Percentiles rank a stretch among this genome's conserved stretches.
Evolutionary conservation across 2,113 vertebrate species (phyloP).

Genomic region (Symphodus melops): DNA sequence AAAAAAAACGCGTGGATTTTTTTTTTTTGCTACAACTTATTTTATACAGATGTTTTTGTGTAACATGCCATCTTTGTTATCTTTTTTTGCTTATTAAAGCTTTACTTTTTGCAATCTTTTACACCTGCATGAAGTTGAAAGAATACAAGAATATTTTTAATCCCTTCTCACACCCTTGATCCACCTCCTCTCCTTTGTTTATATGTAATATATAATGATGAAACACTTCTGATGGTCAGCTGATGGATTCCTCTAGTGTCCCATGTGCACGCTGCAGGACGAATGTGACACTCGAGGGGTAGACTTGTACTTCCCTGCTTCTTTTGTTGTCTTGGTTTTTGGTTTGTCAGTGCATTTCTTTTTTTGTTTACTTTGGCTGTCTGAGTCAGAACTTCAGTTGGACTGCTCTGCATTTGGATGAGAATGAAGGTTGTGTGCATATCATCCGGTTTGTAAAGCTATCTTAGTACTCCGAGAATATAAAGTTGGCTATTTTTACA

Average conservation of each 20-base stretch:
- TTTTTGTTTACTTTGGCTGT: conserved; percentile 60
- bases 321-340: conserved; percentile 49
- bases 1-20: conserved; percentile 59
- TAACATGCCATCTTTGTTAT: conserved; percentile 79
- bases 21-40: conserved; percentile 81
- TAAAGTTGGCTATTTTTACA: conserved; percentile 88
- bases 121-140: conserved; percentile 89
- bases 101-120: conserved; percentile 86
- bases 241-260: conserved; percentile 86
- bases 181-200: conserved; percentile 63
- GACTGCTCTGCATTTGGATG: conserved; percentile 72
- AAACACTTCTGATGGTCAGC: conserved; percentile 41
- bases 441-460: conserved; percentile 97
- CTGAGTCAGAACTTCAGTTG: conserved; percentile 23
- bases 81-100: conserved; percentile 87
- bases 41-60: conserved; percentile 92
- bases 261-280: conserved; percentile 52
- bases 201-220: conserved; percentile 81
- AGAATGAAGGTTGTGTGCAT: conserved; percentile 89
- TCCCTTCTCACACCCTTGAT: conserved; percentile 17
- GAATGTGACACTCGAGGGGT: conserved; percentile 77
- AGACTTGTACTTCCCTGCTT: conserved; percentile 68
- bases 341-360: conserved; percentile 76
- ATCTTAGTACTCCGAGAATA: conserved; percentile 89
- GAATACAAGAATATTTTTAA: conserved; percentile 56